Percentiles rank a stretch among this genome's conserved stretches.
Conservation (phyloP, 2,888 invertebrate species). For the Lobophora halterata region DNA sequence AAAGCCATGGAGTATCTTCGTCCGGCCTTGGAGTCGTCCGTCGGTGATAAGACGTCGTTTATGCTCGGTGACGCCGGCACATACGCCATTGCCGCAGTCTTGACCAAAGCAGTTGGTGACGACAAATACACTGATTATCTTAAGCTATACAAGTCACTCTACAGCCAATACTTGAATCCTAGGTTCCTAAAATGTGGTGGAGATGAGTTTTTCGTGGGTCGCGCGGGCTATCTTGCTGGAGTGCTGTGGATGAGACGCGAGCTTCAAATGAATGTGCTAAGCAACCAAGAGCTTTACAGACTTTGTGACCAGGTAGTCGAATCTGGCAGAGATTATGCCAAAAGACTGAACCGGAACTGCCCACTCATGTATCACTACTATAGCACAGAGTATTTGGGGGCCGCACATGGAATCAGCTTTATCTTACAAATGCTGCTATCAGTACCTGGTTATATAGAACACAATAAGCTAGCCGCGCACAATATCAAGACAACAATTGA, state of each 20-base stretch:
- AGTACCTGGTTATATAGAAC: slow-evolving; percentile 77
- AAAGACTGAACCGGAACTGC: slow-evolving; percentile 76
- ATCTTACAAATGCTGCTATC: slow-evolving; percentile 80
- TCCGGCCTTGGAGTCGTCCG: slow-evolving; percentile 80
- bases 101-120: slow-evolving; percentile 78
- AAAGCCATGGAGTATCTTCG: slow-evolving; percentile 83
- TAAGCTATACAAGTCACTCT: slow-evolving; percentile 61
- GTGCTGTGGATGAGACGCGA: slow-evolving; percentile 86
- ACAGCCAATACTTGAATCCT: slow-evolving; percentile 53
- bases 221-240: slow-evolving; percentile 91
- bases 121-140: slow-evolving; percentile 51
- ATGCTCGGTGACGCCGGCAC: slow-evolving; percentile 90
- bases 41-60: slow-evolving; percentile 85
- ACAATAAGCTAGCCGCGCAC: slow-evolving; percentile 72
- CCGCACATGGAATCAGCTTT: slow-evolving; percentile 80
- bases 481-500: slow-evolving; percentile 85
- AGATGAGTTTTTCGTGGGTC: slow-evolving; percentile 92
- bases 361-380: slow-evolving; percentile 91
- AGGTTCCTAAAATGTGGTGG: slow-evolving; percentile 84
- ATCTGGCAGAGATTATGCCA: slow-evolving; percentile 86
- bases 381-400: slow-evolving; percentile 86
- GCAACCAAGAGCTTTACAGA: slow-evolving; percentile 75
- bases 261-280: slow-evolving; percentile 63
- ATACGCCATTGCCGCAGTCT: slow-evolving; percentile 85
- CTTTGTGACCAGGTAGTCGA: slow-evolving; percentile 85